A percentile compares a stretch with the other conserved stretches of the same genome.
Conservation (phyloP, 2,113 vertebrate genomes). For the Lathamus discolor region DNA sequence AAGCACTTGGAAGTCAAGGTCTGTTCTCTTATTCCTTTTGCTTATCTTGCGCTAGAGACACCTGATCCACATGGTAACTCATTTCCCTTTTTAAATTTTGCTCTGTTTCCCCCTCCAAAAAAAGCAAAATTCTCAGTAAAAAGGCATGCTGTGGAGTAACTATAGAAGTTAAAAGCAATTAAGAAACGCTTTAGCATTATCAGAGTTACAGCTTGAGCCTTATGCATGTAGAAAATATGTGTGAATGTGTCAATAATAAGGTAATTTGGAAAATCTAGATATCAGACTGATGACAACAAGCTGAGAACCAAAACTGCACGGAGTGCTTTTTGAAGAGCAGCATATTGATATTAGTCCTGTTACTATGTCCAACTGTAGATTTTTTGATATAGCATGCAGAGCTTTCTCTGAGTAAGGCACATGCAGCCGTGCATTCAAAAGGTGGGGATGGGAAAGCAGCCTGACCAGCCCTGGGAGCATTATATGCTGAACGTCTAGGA, state of each 20-base stretch:
- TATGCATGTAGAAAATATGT: background rate
- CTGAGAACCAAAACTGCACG: background rate
- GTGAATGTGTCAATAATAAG: background rate
- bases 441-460: background rate
- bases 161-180: background rate
- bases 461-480: background rate
- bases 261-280: background rate
- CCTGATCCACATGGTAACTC: background rate
- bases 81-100: background rate
- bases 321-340: background rate
- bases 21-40: background rate
- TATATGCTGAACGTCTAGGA: accelerated
- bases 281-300: background rate
- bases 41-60: background rate
- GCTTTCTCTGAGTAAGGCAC: background rate
- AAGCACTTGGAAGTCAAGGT: background rate
- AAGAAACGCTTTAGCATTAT: background rate
- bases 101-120: background rate
- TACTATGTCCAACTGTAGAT: background rate
- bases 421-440: background rate
- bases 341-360: background rate
- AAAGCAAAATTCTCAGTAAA: background rate
- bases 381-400: background rate
- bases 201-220: background rate
- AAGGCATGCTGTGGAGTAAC: background rate